A percentile compares a stretch with the other conserved stretches of the same genome.
Conservation (phyloP, 2,888 invertebrate species). For the Vannuccia rotundouncinata region DNA sequence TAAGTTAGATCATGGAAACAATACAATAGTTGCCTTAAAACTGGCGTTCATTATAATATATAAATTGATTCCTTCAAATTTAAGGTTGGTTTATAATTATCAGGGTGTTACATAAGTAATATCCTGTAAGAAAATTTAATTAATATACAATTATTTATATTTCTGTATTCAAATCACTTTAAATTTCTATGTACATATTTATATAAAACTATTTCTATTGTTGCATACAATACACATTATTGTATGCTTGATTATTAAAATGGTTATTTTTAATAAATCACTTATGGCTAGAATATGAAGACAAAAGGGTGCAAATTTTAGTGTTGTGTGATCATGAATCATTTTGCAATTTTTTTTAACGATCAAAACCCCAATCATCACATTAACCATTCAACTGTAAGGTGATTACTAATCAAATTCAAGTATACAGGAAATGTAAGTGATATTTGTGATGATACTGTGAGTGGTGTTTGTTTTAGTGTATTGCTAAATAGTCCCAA, state of each 20-base stretch:
- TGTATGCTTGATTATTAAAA: neutral
- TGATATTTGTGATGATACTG: neutral
- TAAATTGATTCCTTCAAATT: no score
- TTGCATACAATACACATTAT: slow-evolving; percentile 11
- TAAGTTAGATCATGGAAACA: no score
- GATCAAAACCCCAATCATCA: neutral
- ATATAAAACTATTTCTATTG: no score
- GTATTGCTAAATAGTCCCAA: neutral
- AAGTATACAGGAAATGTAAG: neutral
- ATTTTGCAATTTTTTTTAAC: neutral
- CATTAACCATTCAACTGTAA: neutral
- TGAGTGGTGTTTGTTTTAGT: neutral
- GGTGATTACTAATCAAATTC: slow-evolving; percentile 11
- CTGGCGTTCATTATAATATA: no score
- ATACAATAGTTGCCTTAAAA: no score
- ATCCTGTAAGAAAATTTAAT: neutral
- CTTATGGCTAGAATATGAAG: slow-evolving; percentile 10
- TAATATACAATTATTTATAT: slow-evolving; percentile 16
- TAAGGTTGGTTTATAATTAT: no score
- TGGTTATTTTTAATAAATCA: no score
- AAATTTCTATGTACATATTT: neutral
- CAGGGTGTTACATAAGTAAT: neutral
- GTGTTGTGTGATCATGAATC: neutral
- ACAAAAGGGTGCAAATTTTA: neutral
- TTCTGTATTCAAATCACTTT: slow-evolving; percentile 28